Evolutionary conservation across 2,888 invertebrate genomes (phyloP).

Genomic region (Conus canariensis): DNA sequence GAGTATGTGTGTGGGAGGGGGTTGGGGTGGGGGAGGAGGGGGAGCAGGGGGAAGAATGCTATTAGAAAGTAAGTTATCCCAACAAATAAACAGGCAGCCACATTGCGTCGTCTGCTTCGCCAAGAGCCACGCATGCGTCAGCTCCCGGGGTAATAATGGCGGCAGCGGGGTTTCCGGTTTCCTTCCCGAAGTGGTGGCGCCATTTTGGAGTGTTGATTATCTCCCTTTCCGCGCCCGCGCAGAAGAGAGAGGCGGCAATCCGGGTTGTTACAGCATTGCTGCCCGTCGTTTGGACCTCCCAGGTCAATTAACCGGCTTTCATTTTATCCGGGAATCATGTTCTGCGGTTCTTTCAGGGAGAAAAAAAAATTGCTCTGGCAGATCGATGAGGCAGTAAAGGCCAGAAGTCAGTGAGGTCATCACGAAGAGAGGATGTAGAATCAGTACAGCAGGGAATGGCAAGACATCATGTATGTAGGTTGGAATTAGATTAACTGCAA

Average conservation of each 20-base stretch:
- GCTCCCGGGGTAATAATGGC: slow-evolving; percentile 20
- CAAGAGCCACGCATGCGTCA: background rate
- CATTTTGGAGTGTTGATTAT: slow-evolving; percentile 52
- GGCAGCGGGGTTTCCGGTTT: slow-evolving; percentile 53
- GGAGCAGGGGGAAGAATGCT: slow-evolving; percentile 29
- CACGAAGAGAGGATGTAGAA: too few species aligned
- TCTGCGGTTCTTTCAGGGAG: background rate
- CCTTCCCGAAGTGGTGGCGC: slow-evolving; percentile 55
- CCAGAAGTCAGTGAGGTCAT: background rate
- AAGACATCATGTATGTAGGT: too few species aligned
- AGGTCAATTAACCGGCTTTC: slow-evolving; percentile 33
- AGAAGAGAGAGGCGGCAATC: slow-evolving; percentile 35
- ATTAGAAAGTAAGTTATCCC: slow-evolving; percentile 64
- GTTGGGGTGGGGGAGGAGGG: too few species aligned
- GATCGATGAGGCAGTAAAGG: background rate
- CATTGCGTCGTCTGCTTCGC: background rate
- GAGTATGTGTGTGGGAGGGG: too few species aligned
- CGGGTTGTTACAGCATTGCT: slow-evolving; percentile 48
- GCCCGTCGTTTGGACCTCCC: background rate
- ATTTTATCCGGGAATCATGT: slow-evolving; percentile 12
- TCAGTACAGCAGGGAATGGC: too few species aligned
- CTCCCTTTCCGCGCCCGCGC: slow-evolving; percentile 27
- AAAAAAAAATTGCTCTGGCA: background rate
- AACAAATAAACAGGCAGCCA: slow-evolving; percentile 56
- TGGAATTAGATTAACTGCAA: too few species aligned